Percentiles rank a stretch among this genome's conserved stretches.
Conservation (phyloP, 2,888 invertebrate genomes). For the Cybosia mesomella region DNA sequence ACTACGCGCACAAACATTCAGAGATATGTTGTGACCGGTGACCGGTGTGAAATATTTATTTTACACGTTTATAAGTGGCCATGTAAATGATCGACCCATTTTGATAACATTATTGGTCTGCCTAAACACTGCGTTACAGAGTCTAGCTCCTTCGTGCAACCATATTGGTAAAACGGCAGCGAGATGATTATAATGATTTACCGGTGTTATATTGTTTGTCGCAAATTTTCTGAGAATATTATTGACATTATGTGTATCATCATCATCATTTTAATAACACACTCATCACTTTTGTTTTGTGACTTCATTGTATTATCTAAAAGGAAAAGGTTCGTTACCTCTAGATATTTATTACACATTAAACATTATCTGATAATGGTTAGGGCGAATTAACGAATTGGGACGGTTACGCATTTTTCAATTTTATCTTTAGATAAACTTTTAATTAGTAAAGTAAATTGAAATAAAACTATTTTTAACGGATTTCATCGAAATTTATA, state of each 20-base stretch:
- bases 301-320: conserved; percentile 35
- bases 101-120: too few species aligned
- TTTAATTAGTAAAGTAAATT: conserved; percentile 1
- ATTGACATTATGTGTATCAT: conserved; percentile 50
- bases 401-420: conserved; percentile 24
- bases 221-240: conserved; percentile 41
- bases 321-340: conserved; percentile 34
- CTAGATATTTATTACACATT: conserved; percentile 15
- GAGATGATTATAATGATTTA: neutral
- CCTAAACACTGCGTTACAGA: neutral
- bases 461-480: too few species aligned
- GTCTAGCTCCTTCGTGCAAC: neutral
- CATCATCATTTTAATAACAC: conserved; percentile 41
- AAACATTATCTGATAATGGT: conserved; percentile 47
- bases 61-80: too few species aligned
- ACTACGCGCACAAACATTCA: too few species aligned
- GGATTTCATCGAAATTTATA: too few species aligned
- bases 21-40: too few species aligned
- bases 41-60: too few species aligned
- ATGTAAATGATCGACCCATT: too few species aligned
- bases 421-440: conserved; percentile 7
- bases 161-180: neutral
- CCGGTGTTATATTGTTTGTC: neutral
- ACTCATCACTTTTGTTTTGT: conserved; percentile 17
- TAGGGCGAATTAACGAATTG: conserved; percentile 37